A percentile compares a stretch with the other conserved stretches of the same genome.
Evolutionary conservation across 2,113 vertebrate species (phyloP).

Genomic region (Oncorhynchus clarkii): DNA sequence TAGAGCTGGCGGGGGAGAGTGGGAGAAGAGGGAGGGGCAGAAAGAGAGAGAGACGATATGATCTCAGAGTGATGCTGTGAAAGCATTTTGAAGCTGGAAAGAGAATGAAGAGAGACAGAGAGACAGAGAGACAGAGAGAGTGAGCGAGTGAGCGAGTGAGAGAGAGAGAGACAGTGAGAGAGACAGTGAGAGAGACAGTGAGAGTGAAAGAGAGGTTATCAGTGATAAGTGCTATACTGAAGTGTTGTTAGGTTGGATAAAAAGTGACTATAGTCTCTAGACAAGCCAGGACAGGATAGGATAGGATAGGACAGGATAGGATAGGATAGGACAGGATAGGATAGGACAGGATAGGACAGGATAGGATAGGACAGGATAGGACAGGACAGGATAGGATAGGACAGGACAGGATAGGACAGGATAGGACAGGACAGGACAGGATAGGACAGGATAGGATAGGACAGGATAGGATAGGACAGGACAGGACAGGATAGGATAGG

Average conservation of each 20-base stretch:
- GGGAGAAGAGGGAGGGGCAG: slow-evolving; percentile 13
- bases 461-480: too few species aligned
- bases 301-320: rapidly evolving
- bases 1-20: slow-evolving; percentile 37
- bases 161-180: not conserved
- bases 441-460: too few species aligned
- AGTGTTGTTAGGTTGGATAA: slow-evolving; percentile 18
- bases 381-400: rapidly evolving
- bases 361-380: too few species aligned
- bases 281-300: too few species aligned
- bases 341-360: rapidly evolving
- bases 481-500: too few species aligned
- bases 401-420: too few species aligned
- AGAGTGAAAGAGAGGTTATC: slow-evolving; percentile 14
- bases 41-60: slow-evolving; percentile 24
- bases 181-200: too few species aligned
- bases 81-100: too few species aligned
- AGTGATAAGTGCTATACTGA: slow-evolving; percentile 42
- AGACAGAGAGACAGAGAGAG: not conserved
- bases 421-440: too few species aligned
- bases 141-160: not conserved
- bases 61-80: slow-evolving; percentile 17
- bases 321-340: too few species aligned
- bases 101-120: too few species aligned
- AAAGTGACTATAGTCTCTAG: too few species aligned